These are phyloP conservation scores for Stomatorhinus ivindoensis DNA, from an alignment of 2,113 vertebrate species.

Conservation along the genomic window DNA sequence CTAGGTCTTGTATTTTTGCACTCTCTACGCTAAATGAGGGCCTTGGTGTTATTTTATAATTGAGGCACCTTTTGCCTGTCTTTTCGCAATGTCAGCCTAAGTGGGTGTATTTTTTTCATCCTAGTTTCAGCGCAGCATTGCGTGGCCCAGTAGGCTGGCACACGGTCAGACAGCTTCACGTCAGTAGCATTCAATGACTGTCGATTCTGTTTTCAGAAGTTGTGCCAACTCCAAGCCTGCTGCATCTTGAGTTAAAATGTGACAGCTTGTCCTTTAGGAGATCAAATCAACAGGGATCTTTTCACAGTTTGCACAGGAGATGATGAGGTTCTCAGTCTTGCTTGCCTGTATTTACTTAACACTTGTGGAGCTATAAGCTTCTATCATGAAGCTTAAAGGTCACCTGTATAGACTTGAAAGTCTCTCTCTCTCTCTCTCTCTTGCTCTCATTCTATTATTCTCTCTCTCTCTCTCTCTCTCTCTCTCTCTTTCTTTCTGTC, in stretches of 20 bases:
- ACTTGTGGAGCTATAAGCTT: neutral
- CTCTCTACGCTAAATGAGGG: neutral
- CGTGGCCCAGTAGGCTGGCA: neutral
- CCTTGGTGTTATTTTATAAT: neutral
- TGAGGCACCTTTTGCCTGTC: neutral
- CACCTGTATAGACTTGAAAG: neutral
- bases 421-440: neutral
- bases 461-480: neutral
- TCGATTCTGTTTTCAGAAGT: neutral
- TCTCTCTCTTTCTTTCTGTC: neutral
- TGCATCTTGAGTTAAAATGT: neutral
- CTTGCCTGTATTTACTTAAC: slow-evolving; percentile 6
- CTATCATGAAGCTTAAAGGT: neutral
- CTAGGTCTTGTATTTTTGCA: neutral
- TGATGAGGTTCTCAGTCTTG: neutral
- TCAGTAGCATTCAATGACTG: neutral
- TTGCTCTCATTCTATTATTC: neutral
- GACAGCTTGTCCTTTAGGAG: neutral
- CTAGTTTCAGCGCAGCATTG: neutral
- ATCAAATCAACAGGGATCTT: neutral
- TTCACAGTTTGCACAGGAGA: slow-evolving; percentile 6
- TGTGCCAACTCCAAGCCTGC: neutral
- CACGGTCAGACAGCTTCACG: neutral
- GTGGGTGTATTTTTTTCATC: neutral
- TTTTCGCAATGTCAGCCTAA: neutral